Evolutionary conservation across 2,888 invertebrate genomes (phyloP).

Genomic region (Trisateles emortualis): DNA sequence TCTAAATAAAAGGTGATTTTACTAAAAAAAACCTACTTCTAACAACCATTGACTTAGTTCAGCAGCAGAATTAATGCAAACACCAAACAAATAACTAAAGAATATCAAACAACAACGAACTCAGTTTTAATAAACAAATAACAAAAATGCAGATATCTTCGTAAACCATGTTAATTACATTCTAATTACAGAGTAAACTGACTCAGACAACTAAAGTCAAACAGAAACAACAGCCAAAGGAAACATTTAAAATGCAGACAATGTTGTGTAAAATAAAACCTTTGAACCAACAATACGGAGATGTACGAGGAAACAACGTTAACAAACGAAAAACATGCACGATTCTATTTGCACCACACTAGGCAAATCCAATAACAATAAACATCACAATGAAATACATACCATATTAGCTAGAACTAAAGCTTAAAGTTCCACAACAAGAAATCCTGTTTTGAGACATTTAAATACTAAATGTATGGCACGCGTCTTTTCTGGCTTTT

Average conservation of each 20-base stretch:
- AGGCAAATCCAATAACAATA: slow-evolving; percentile 54
- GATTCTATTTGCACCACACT: slow-evolving; percentile 50
- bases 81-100: not conserved
- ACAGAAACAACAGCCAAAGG: slow-evolving; percentile 18
- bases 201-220: slow-evolving; percentile 10
- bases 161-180: not conserved
- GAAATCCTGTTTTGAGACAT: slow-evolving; percentile 28
- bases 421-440: slow-evolving; percentile 43
- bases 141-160: not conserved
- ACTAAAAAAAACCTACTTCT: too few relatives aligned
- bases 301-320: slow-evolving; percentile 46
- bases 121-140: slow-evolving; percentile 1
- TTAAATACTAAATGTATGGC: slow-evolving; percentile 32
- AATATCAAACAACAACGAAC: not conserved
- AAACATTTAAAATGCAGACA: slow-evolving; percentile 52
- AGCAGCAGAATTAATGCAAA: not conserved
- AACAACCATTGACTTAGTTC: too few relatives aligned
- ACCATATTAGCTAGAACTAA: slow-evolving; percentile 17
- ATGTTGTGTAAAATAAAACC: slow-evolving; percentile 51
- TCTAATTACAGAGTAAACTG: slow-evolving; percentile 13
- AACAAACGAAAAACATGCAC: slow-evolving; percentile 50
- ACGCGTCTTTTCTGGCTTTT: slow-evolving; percentile 47
- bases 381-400: slow-evolving; percentile 20
- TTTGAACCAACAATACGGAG: slow-evolving; percentile 47
- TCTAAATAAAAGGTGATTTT: too few relatives aligned